These are phyloP conservation scores for Microtus agrestis DNA, from an alignment of 2,797 vertebrate genomes.

Conservation along the genomic window DNA sequence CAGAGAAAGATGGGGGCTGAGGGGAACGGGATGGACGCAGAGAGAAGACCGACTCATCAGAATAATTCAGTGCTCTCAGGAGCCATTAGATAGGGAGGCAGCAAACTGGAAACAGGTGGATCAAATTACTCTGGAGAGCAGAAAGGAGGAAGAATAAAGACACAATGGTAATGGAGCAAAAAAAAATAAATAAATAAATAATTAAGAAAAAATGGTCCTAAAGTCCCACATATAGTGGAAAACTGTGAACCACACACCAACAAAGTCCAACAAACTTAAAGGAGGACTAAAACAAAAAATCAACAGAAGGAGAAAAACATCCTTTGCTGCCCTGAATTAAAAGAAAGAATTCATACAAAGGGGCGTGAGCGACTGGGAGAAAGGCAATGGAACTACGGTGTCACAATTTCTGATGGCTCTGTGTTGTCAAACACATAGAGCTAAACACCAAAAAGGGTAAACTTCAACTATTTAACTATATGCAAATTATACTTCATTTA, in stretches of 20 bases:
- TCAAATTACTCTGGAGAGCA: background rate
- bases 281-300: background rate
- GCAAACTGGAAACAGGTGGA: background rate
- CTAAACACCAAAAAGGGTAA: background rate
- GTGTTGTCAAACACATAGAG: background rate
- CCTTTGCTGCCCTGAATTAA: background rate
- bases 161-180: background rate
- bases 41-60: background rate
- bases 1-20: background rate
- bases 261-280: background rate
- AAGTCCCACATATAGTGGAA: background rate
- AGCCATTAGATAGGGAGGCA: background rate
- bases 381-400: background rate
- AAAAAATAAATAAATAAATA: background rate
- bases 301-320: background rate
- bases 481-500: constrained; percentile 19
- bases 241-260: background rate
- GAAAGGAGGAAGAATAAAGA: background rate
- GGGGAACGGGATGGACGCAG: background rate
- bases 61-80: background rate
- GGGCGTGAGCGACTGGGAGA: background rate
- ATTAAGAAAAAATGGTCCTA: background rate
- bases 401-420: constrained; percentile 7
- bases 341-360: background rate
- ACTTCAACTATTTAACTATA: constrained; percentile 38